phyloP scores from a whole-genome alignment of 1,140 invertebrate species.

The Caerostris extrusa region DNA sequence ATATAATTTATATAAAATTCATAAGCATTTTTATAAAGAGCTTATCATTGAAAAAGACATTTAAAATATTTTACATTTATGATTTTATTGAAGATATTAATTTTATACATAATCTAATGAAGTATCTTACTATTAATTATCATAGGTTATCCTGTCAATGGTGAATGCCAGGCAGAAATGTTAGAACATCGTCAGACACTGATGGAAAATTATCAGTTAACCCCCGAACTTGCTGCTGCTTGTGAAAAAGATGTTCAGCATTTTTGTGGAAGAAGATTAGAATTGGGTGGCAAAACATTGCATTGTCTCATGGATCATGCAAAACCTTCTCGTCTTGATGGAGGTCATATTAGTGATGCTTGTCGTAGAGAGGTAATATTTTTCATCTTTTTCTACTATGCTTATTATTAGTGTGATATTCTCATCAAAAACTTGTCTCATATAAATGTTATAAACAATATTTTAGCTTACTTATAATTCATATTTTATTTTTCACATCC shows the following conservation, averaged over 20 bases:
- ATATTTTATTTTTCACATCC: no score
- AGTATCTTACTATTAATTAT: not conserved
- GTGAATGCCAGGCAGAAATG: constrained; percentile 90
- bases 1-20: no score
- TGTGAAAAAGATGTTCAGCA: constrained; percentile 92
- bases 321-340: constrained; percentile 82
- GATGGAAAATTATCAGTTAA: constrained; percentile 95
- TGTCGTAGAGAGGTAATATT: constrained; percentile 68
- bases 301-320: constrained; percentile 98
- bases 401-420: not conserved
- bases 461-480: no score
- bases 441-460: not conserved
- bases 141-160: constrained; percentile 85
- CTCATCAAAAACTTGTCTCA: not conserved
- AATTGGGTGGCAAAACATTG: constrained; percentile 92
- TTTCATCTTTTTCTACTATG: no score
- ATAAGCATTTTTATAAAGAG: no score
- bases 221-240: constrained; percentile 93
- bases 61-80: no score
- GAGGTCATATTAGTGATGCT: constrained; percentile 79
- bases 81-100: no score
- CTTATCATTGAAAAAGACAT: no score
- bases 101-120: no score
- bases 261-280: constrained; percentile 82
- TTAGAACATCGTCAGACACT: constrained; percentile 93